A percentile compares a stretch with the other conserved stretches of the same genome.
Evolutionary conservation across 2,888 invertebrate genomes (phyloP).

Genomic region (Papilio demoleus): DNA sequence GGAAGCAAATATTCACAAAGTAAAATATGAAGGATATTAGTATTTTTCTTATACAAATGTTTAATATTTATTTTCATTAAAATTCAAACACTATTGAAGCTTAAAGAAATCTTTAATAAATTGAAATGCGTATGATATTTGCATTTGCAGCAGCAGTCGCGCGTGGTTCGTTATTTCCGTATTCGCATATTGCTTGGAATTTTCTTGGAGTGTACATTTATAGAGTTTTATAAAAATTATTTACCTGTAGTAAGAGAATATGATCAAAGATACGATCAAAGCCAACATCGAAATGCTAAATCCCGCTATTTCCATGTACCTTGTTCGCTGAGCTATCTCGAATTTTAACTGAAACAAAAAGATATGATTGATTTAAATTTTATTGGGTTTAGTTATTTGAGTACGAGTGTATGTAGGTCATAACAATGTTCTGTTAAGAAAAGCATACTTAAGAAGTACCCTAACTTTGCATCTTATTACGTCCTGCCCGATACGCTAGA

Average conservation of each 20-base stretch:
- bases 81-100: too few relatives aligned
- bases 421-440: too few relatives aligned
- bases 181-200: background rate
- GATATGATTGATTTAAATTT: background rate
- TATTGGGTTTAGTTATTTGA: background rate
- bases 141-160: background rate
- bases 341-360: conserved; percentile 83
- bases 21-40: too few relatives aligned
- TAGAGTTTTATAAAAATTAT: background rate
- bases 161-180: background rate
- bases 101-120: too few relatives aligned
- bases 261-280: conserved; percentile 88
- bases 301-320: conserved; percentile 92
- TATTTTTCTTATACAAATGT: too few relatives aligned
- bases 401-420: too few relatives aligned
- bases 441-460: background rate
- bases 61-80: too few relatives aligned
- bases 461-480: too few relatives aligned
- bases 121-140: background rate
- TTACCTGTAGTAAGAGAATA: conserved; percentile 93
- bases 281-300: conserved; percentile 90
- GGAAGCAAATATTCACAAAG: too few relatives aligned
- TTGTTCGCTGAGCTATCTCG: conserved; percentile 87
- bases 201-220: background rate
- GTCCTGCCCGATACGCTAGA: too few relatives aligned